Conservation (phyloP, 2,113 vertebrate genomes). For the Globicephala melas region DNA sequence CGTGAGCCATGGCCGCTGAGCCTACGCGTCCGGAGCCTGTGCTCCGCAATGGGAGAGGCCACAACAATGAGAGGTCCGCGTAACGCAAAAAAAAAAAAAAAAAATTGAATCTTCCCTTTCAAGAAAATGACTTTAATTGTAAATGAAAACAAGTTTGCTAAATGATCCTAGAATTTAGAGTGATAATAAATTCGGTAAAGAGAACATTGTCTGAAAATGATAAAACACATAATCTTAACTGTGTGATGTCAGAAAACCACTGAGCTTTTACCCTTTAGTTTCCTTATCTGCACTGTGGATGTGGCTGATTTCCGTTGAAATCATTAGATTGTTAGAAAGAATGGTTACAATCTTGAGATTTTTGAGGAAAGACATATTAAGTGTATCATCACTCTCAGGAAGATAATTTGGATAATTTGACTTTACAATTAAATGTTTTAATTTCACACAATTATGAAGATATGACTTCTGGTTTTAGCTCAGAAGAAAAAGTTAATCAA, state of each 20-base stretch:
- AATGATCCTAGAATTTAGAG: not conserved
- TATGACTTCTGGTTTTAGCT: not conserved
- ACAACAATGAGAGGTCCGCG: no score
- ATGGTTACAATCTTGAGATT: not conserved
- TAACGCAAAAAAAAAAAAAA: no score
- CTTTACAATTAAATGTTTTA: slow-evolving; percentile 13
- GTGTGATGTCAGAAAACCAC: not conserved
- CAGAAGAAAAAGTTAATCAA: not conserved
- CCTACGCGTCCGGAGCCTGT: no score
- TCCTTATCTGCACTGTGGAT: not conserved
- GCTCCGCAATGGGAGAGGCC: no score
- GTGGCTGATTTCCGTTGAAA: not conserved
- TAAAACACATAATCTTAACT: not conserved
- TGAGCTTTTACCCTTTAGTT: not conserved
- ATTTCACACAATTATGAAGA: not conserved
- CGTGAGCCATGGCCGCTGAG: no score
- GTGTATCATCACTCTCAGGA: not conserved
- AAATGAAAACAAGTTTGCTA: not conserved
- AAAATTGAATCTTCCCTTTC: not conserved
- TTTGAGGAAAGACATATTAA: not conserved
- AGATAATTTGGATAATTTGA: not conserved
- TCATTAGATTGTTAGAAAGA: not conserved
- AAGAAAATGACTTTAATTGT: not conserved
- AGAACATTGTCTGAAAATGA: not conserved
- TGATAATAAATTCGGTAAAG: not conserved